Conservation (phyloP, 2,113 vertebrate species). For the Phyllostomus discolor region DNA sequence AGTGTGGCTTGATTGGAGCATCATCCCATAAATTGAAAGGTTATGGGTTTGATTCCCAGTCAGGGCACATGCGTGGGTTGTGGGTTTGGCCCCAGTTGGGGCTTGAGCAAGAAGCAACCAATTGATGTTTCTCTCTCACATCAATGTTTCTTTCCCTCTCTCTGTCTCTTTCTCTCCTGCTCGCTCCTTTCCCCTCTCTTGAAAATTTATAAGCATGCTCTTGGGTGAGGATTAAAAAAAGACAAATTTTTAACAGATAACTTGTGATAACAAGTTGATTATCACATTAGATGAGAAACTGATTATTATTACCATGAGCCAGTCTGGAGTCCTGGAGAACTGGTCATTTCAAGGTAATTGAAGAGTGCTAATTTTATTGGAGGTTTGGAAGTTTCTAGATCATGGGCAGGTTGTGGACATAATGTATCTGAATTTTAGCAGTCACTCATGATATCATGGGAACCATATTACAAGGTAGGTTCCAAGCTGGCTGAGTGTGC, state of each 20-base stretch:
- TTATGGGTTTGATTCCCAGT: too few relatives aligned
- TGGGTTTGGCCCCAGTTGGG: too few relatives aligned
- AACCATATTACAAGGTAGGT: neutral
- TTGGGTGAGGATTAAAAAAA: neutral
- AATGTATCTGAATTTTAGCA: neutral
- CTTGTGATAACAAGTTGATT: neutral
- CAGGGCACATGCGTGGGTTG: too few relatives aligned
- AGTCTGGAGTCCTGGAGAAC: neutral
- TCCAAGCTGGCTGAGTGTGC: neutral
- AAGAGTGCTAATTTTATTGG: neutral
- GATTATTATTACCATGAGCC: neutral
- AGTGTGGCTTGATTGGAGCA: too few relatives aligned
- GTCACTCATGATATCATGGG: neutral
- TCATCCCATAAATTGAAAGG: too few relatives aligned
- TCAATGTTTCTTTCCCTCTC: too few relatives aligned
- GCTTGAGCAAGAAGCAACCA: too few relatives aligned
- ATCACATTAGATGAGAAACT: neutral
- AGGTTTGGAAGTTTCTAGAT: neutral
- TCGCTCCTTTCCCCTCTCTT: too few relatives aligned
- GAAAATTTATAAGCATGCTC: too few relatives aligned
- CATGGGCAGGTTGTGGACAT: neutral
- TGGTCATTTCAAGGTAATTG: neutral
- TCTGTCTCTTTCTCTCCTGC: too few relatives aligned
- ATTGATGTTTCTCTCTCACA: too few relatives aligned
- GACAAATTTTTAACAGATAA: neutral